These are phyloP conservation scores for Spodoptera picta DNA, from an alignment of 2,888 invertebrate genomes.

Conservation along the genomic window DNA sequence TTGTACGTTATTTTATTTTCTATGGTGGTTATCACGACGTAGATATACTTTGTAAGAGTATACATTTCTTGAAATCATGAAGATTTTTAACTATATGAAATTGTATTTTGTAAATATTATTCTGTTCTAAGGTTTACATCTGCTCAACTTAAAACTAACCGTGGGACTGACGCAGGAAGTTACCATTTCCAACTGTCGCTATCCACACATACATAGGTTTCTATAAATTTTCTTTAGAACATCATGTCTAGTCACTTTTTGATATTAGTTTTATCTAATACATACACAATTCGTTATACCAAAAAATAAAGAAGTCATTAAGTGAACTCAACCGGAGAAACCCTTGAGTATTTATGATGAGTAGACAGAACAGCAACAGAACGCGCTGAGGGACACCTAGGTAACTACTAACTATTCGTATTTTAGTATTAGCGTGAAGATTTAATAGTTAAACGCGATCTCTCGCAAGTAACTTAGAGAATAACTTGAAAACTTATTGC, in stretches of 20 bases:
- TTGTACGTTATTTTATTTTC: conserved; percentile 70
- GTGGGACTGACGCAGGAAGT: conserved; percentile 74
- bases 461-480: conserved; percentile 60
- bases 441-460: conserved; percentile 61
- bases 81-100: conserved; percentile 78
- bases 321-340: conserved; percentile 22
- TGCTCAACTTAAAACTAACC: conserved; percentile 86
- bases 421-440: conserved; percentile 53
- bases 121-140: conserved; percentile 86
- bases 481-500: conserved; percentile 78
- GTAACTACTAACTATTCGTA: conserved; percentile 52
- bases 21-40: conserved; percentile 73
- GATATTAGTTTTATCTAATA: conserved; percentile 58
- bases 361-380: conserved; percentile 59
- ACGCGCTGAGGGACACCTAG: conserved; percentile 35
- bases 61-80: conserved; percentile 74
- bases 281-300: conserved; percentile 51
- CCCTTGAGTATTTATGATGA: conserved; percentile 63
- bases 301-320: conserved; percentile 25
- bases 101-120: conserved; percentile 85
- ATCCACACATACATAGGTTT: conserved; percentile 22
- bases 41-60: conserved; percentile 82
- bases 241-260: conserved; percentile 70
- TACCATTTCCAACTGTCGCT: conserved; percentile 28
- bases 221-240: conserved; percentile 35